A percentile compares a stretch with the other conserved stretches of the same genome.
These are phyloP conservation scores for Drosophila testacea DNA, from an alignment of 2,888 invertebrate species.

Conservation along the genomic window DNA sequence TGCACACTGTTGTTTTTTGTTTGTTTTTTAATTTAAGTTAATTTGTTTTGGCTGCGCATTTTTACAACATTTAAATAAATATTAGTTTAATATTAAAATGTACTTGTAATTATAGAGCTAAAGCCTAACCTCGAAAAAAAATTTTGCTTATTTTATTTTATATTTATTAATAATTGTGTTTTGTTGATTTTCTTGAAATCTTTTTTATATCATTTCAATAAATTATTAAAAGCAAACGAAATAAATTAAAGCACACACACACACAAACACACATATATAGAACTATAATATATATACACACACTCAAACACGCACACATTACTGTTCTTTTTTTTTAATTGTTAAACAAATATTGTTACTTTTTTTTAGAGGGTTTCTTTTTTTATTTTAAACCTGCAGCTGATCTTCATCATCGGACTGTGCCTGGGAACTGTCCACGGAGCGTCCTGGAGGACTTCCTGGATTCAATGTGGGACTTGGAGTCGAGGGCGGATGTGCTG, in stretches of 20 bases:
- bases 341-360: background rate
- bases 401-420: conserved; percentile 85
- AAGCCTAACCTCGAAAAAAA: conserved; percentile 42
- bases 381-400: conserved; percentile 84
- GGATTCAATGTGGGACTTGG: conserved; percentile 85
- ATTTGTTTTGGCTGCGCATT: conserved; percentile 64
- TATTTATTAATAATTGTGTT: conserved; percentile 1
- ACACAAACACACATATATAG: conserved; percentile 17
- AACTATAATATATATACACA: background rate
- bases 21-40: conserved; percentile 6
- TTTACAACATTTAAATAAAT: conserved; percentile 75
- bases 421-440: conserved; percentile 84
- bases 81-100: conserved; percentile 9
- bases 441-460: conserved; percentile 85
- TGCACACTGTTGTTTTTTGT: conserved; percentile 12
- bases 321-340: conserved; percentile 27
- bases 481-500: conserved; percentile 71
- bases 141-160: conserved; percentile 13
- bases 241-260: conserved; percentile 49
- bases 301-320: conserved; percentile 17
- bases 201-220: conserved; percentile 40
- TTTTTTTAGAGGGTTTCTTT: conserved; percentile 11
- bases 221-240: conserved; percentile 60
- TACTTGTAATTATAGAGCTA: conserved; percentile 11
- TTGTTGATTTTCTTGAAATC: conserved; percentile 2